Conservation (phyloP, 2,797 vertebrate species). For the Manis javanica region DNA sequence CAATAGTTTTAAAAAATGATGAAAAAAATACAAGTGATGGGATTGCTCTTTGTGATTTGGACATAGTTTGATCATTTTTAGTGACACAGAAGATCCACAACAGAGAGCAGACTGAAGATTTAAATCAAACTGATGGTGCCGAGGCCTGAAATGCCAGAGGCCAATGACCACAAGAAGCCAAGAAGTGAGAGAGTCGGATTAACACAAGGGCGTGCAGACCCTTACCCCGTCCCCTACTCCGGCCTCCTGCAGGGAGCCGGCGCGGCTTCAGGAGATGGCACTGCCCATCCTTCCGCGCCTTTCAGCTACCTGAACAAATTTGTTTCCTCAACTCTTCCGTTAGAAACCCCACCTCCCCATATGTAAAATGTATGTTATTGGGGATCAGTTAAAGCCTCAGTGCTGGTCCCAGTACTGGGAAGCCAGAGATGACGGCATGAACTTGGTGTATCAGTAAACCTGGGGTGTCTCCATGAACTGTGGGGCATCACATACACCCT, state of each 20-base stretch:
- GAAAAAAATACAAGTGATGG: background rate
- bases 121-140: background rate
- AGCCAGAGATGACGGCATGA: background rate
- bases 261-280: background rate
- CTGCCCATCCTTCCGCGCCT: background rate
- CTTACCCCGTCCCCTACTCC: background rate
- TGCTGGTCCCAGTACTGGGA: background rate
- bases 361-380: background rate
- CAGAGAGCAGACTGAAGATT: background rate
- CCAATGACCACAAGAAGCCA: background rate
- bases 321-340: background rate
- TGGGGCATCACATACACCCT: rapidly evolving
- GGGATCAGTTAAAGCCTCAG: background rate
- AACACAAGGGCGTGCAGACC: background rate
- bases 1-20: background rate
- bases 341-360: background rate
- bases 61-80: constrained; percentile 4
- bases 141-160: background rate
- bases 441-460: background rate
- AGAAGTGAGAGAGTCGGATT: background rate
- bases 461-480: background rate
- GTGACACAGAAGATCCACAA: background rate
- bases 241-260: background rate
- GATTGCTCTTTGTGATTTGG: background rate
- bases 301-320: background rate